phyloP scores from a whole-genome alignment of 1,140 invertebrate species.

The Caenorhabditis elegans region WBcel235 BX284604.4:4444001-4444500 shows the following conservation, averaged over 20 bases:
- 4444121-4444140: slow-evolving; percentile 45
- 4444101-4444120: neutral
- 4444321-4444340: neutral
- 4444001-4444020: slow-evolving; percentile 37
- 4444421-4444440: slow-evolving; percentile 2
- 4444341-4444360: slow-evolving; percentile 36
- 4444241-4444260: neutral
- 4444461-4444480: slow-evolving; percentile 13
- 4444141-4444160: slow-evolving; percentile 41
- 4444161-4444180: neutral
- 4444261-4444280: slow-evolving; percentile 21
- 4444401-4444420: slow-evolving; percentile 33
- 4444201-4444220: slow-evolving; percentile 28
- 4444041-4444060: slow-evolving; percentile 49
- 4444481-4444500: slow-evolving; percentile 16
- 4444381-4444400: slow-evolving; percentile 14
- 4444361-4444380: slow-evolving; percentile 36
- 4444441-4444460: slow-evolving; percentile 32
- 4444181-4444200: neutral
- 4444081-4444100: neutral
- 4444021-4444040: slow-evolving; percentile 35
- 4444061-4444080: slow-evolving; percentile 41
- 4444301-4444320: slow-evolving; percentile 37
- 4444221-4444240: neutral
- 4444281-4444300: slow-evolving; percentile 38